Evolutionary conservation across 2,113 vertebrate species (phyloP), one percentile per base, ranked within the genome.

Genomic region (Sebastes schlegelii): DNA sequence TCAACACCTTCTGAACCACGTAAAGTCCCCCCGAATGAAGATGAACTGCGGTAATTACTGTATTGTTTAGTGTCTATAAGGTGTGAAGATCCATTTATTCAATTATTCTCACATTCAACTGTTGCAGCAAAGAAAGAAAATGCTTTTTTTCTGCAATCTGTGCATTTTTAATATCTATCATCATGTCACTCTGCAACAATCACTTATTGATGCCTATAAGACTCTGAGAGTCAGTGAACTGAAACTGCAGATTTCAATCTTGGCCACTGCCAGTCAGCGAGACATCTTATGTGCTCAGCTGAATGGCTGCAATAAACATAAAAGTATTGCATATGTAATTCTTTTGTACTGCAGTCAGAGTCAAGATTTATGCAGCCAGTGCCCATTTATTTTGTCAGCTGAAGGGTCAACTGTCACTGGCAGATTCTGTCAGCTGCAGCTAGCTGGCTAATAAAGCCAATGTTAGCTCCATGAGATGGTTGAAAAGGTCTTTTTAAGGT

Each of bases 1-100:
- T 81, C 48, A 79, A 77, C 80, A 67, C 60, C 60, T 67, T 86
- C 67, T 85, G 86, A 88, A 91, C 86, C 87, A 90, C 62, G 23
- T 79, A 82, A 90, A 85, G 65, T 71, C 72, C 23, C 80, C 64
- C 75, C 79, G 90, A 89, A 93, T 89, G 55, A 91, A 92, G 93
- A 95, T 93, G 76, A 92, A 92, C 83, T 67, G 76, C 73, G 58
- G 62, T 74, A 88, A 93, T 93, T 90, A 93, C 48, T 54, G 43
- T 17, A 79, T 77, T 79, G 77, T 81, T 89, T 74, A 42, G 76
- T 55, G 72, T 83, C 77, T 81, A 74, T 77, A 78, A 83, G 70
- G 87, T 90, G 76, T 83, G 80, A 52, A 79, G 62, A 87, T 83
- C 86, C 21, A 77, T 75, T 79, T 66, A 69, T 80, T 88, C 46